These are phyloP conservation scores for Monodelphis domestica DNA, from an alignment of 2,797 vertebrate species.

Conservation along the genomic window DNA sequence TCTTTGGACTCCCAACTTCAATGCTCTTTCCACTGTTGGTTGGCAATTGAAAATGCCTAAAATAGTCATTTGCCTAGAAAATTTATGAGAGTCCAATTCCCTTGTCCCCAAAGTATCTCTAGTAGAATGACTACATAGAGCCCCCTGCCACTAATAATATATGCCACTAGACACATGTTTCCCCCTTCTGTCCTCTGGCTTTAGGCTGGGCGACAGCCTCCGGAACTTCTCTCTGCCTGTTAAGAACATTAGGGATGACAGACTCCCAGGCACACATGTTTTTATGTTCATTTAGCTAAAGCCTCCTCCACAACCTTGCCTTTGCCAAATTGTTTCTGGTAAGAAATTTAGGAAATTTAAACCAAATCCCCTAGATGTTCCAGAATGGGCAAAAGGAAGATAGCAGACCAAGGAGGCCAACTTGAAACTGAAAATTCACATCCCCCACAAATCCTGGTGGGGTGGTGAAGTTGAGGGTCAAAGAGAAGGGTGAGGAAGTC, in stretches of 20 bases:
- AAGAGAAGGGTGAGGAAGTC: background rate
- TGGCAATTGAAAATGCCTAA: background rate
- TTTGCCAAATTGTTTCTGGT: conserved; percentile 81
- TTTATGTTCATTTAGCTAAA: conserved; percentile 77
- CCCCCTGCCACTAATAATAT: background rate
- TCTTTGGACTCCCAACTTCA: background rate
- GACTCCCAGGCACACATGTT: conserved; percentile 66
- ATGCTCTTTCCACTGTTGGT: background rate
- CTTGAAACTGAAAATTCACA: background rate
- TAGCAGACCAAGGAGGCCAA: background rate
- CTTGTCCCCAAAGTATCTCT: background rate
- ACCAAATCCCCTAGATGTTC: conserved; percentile 74
- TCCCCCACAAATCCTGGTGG: background rate
- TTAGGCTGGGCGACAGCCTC: background rate
- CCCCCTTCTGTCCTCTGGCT: background rate
- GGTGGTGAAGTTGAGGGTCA: background rate
- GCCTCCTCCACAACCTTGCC: conserved; percentile 76
- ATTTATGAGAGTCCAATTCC: background rate
- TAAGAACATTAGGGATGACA: background rate
- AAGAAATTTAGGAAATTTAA: conserved; percentile 80
- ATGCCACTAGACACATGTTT: background rate
- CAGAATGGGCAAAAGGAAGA: too few relatives aligned
- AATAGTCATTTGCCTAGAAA: background rate
- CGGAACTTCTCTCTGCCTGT: background rate
- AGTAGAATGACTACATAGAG: background rate